Conservation (phyloP, 2,797 vertebrate genomes). For the Semotilus atromaculatus region DNA sequence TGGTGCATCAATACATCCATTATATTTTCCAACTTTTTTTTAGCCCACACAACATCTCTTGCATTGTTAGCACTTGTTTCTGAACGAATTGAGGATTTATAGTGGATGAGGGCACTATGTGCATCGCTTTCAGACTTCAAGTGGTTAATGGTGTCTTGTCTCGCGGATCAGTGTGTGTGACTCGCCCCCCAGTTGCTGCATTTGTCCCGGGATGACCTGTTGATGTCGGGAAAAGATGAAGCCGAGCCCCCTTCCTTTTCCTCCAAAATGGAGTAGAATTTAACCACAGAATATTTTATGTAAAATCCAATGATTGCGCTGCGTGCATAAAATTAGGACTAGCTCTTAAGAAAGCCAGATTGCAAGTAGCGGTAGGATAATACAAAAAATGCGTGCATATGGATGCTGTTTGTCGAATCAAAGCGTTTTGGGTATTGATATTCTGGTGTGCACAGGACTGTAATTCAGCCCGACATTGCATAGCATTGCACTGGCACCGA, state of each 20-base stretch:
- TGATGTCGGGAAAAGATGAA: slow-evolving; percentile 78
- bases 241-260: slow-evolving; percentile 62
- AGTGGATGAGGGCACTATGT: slow-evolving; percentile 1
- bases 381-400: background rate
- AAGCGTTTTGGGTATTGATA: slow-evolving; percentile 60
- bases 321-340: background rate
- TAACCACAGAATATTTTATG: slow-evolving; percentile 27
- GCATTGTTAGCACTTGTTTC: background rate
- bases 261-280: slow-evolving; percentile 42
- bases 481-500: slow-evolving; percentile 63
- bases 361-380: background rate
- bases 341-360: background rate
- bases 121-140: slow-evolving; percentile 54
- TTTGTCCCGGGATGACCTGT: slow-evolving; percentile 85
- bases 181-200: slow-evolving; percentile 73
- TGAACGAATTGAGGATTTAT: background rate
- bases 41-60: background rate
- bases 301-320: background rate
- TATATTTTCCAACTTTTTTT: slow-evolving; percentile 19
- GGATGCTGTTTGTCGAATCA: slow-evolving; percentile 29
- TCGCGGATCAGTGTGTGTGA: slow-evolving; percentile 69
- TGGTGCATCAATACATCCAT: background rate
- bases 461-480: slow-evolving; percentile 67
- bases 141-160: slow-evolving; percentile 66
- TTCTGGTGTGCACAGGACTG: slow-evolving; percentile 65